Base-by-base conservation (phyloP, 2,113 vertebrate species). In the Rallus limicola region DNA sequence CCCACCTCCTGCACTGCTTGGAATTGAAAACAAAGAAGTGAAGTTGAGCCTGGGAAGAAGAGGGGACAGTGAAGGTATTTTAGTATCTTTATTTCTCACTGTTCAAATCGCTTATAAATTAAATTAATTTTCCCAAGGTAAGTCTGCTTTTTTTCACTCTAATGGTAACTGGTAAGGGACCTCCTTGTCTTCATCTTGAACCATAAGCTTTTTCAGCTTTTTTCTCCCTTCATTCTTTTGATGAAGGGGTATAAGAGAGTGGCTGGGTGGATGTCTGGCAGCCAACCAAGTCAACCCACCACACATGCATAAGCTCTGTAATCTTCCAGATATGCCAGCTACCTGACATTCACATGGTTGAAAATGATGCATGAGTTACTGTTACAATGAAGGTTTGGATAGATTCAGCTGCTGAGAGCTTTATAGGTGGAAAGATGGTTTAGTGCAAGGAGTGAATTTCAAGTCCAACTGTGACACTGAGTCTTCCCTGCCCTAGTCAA, bases 121-220 rank as follows among this genome's bases (percentile, higher is more conserved):
- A 59, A 75, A 63, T 21, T 48, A 21, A 25, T 60, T 78, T 90
- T 85, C 26, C 38, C 16, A 62, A 28, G 10, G 24, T 83, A 65
- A 34, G 6, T 31, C 44, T 74, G 4, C 46, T 92, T 40, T 70
- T 58, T 92, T 92, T 74, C 19, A 13, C 29, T 74, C 17, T 78
- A n/a, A 50, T 40, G 7, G 16, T 20, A 72, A 64, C 7, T 59
- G 36, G 11, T 21, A 83, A 71, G 10, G 82, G 40, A 59, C 18
- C 13, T 50, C 16, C 16, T 17, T 65, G 6, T 62, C 44, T 85
- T 74, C 34, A 42, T 53, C 34, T 58, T 82, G 36, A 78, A 13
- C 7, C 4, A 24, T 4, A 2, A 16, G 3, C 1, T 46, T 87
- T 77, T 69, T 31, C 1, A 11, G 12, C 2, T 14, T 58, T 34